Percentiles rank a stretch among this genome's conserved stretches.
These are phyloP conservation scores for Physella acuta DNA, from an alignment of 1,140 invertebrate genomes.

Conservation along the genomic window DNA sequence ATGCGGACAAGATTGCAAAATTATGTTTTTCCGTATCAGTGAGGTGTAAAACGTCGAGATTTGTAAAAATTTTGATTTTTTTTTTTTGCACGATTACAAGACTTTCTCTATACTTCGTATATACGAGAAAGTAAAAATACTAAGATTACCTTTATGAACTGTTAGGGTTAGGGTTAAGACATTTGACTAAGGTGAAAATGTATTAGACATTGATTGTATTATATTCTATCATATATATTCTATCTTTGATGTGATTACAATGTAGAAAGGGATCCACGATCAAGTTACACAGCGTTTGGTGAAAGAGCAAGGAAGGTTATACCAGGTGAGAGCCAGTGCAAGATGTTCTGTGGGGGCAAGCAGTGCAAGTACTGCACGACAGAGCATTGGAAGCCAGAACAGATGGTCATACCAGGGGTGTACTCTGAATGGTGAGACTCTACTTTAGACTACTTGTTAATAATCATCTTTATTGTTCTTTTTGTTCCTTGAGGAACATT, in stretches of 20 bases:
- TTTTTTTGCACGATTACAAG: too few species aligned
- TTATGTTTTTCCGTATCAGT: too few species aligned
- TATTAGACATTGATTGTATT: neutral
- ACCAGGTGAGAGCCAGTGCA: conserved; percentile 38
- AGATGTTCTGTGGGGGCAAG: conserved; percentile 69
- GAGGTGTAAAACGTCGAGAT: too few species aligned
- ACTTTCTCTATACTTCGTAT: too few species aligned
- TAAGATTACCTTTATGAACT: neutral
- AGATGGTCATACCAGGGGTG: conserved; percentile 75
- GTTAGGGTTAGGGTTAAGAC: neutral
- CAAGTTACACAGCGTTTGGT: conserved; percentile 38
- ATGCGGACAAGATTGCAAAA: too few species aligned
- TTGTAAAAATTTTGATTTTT: too few species aligned
- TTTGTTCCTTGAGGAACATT: too few species aligned
- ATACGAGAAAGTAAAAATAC: too few species aligned
- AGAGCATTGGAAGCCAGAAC: conserved; percentile 67
- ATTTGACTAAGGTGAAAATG: neutral
- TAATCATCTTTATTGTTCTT: neutral
- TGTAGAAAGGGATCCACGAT: conserved; percentile 33
- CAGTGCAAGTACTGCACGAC: conserved; percentile 79
- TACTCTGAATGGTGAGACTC: conserved; percentile 78
- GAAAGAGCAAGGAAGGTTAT: conserved; percentile 41
- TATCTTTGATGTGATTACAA: neutral
- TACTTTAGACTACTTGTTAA: neutral
- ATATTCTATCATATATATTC: conserved; percentile 1